Percentiles rank a stretch among this genome's conserved stretches.
phyloP scores from a whole-genome alignment of 2,113 vertebrate species.

The Nothobranchius kuhntae region DNA sequence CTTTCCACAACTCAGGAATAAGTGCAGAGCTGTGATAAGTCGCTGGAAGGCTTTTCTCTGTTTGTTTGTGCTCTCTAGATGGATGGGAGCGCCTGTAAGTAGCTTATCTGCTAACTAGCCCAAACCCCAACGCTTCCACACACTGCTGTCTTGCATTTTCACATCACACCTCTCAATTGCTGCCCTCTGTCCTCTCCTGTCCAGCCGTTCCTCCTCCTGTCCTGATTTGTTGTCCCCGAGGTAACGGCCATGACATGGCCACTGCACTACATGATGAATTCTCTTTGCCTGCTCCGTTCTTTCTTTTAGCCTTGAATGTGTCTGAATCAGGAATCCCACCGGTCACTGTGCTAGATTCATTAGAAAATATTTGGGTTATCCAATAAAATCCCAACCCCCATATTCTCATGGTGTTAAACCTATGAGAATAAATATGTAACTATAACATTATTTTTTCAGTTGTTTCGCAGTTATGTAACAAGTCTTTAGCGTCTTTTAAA shows the following conservation, averaged over 20 bases:
- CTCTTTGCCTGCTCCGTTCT: constrained; percentile 24
- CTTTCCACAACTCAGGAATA: constrained; percentile 27
- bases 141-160: constrained; percentile 31
- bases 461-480: not conserved
- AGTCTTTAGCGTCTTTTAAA: not conserved
- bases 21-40: constrained; percentile 28
- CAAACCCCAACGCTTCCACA: constrained; percentile 3
- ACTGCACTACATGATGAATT: constrained; percentile 38
- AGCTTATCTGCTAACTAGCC: constrained; percentile 50
- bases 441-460: not conserved
- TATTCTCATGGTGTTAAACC: too few relatives aligned
- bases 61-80: constrained; percentile 25
- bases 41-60: constrained; percentile 26
- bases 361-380: constrained; percentile 23
- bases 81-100: constrained; percentile 21
- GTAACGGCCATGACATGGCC: constrained; percentile 23
- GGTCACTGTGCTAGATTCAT: constrained; percentile 28
- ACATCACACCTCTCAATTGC: constrained; percentile 38
- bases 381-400: not conserved
- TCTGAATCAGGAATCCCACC: constrained; percentile 18
- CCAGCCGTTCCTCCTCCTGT: constrained; percentile 24
- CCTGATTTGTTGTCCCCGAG: constrained; percentile 46
- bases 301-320: constrained; percentile 13
- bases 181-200: constrained; percentile 30
- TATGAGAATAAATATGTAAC: too few relatives aligned